phyloP scores from a whole-genome alignment of 2,113 vertebrate species.

The Holacanthus passer region DNA sequence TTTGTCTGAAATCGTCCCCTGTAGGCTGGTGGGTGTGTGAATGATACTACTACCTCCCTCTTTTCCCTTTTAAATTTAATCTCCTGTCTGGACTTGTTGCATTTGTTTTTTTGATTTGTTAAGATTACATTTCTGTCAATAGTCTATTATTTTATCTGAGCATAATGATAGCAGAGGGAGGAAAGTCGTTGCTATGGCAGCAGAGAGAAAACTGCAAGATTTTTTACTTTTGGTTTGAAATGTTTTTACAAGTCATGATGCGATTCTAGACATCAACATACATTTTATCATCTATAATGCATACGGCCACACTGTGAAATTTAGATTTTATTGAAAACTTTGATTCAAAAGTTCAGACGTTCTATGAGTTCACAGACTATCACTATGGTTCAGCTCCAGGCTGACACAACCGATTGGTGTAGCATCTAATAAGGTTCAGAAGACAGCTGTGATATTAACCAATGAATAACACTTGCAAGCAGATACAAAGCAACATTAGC shows the following conservation, averaged over 20 bases:
- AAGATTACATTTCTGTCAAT: slow-evolving; percentile 34
- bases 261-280: background rate
- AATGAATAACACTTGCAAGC: background rate
- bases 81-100: slow-evolving; percentile 31
- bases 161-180: background rate
- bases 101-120: slow-evolving; percentile 46
- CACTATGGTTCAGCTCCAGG: background rate
- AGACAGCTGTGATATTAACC: background rate
- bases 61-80: slow-evolving; percentile 26
- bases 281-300: slow-evolving; percentile 2
- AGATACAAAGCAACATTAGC: too few relatives aligned
- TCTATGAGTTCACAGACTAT: background rate
- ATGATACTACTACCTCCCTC: slow-evolving; percentile 20
- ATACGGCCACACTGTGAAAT: background rate
- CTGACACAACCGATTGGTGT: background rate
- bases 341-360: background rate
- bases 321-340: background rate
- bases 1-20: slow-evolving; percentile 21
- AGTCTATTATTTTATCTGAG: slow-evolving; percentile 34
- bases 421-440: background rate
- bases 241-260: slow-evolving; percentile 16
- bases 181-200: slow-evolving; percentile 47
- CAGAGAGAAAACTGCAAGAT: slow-evolving; percentile 18
- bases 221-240: background rate
- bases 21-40: slow-evolving; percentile 12